These are phyloP conservation scores for Drosophila obscura DNA, from an alignment of 1,140 invertebrate genomes.

Conservation along the genomic window DNA sequence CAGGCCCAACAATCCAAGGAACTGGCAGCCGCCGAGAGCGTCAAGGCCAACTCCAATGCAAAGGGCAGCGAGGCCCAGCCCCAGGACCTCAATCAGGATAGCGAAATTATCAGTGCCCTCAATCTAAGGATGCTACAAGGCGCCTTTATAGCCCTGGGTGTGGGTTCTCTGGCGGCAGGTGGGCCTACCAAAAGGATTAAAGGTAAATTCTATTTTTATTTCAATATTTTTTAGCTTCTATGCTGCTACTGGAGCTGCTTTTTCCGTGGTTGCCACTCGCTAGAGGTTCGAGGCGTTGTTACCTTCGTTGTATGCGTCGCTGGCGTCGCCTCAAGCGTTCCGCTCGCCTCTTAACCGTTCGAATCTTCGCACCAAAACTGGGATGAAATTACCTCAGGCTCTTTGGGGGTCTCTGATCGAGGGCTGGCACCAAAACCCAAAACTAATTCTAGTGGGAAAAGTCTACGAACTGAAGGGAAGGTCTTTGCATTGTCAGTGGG, in stretches of 20 bases:
- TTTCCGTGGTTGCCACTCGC: slow-evolving; percentile 28
- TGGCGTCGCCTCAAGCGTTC: slow-evolving; percentile 32
- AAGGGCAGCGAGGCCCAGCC: slow-evolving; percentile 33
- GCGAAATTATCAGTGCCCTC: slow-evolving; percentile 85
- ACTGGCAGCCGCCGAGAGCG: slow-evolving; percentile 39
- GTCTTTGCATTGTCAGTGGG: no score
- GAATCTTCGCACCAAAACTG: slow-evolving; percentile 57
- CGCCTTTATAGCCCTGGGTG: slow-evolving; percentile 87
- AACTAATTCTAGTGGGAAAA: slow-evolving; percentile 27
- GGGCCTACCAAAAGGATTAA: background rate
- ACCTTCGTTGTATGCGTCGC: slow-evolving; percentile 35
- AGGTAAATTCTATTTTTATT: background rate
- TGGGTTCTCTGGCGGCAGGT: slow-evolving; percentile 84
- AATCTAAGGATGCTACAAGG: slow-evolving; percentile 88
- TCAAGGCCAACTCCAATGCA: slow-evolving; percentile 48
- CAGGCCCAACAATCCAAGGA: slow-evolving; percentile 65
- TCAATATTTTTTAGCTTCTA: slow-evolving; percentile 10
- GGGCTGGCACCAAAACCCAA: slow-evolving; percentile 30
- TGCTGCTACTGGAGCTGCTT: slow-evolving; percentile 44
- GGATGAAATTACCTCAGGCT: slow-evolving; percentile 33
- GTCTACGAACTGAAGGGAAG: no score
- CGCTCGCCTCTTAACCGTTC: slow-evolving; percentile 51
- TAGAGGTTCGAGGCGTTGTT: slow-evolving; percentile 17
- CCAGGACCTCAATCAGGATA: slow-evolving; percentile 32
- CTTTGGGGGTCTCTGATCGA: slow-evolving; percentile 28